Base-by-base conservation (phyloP, 2,113 vertebrate genomes). In the Oncorhynchus masou region DNA sequence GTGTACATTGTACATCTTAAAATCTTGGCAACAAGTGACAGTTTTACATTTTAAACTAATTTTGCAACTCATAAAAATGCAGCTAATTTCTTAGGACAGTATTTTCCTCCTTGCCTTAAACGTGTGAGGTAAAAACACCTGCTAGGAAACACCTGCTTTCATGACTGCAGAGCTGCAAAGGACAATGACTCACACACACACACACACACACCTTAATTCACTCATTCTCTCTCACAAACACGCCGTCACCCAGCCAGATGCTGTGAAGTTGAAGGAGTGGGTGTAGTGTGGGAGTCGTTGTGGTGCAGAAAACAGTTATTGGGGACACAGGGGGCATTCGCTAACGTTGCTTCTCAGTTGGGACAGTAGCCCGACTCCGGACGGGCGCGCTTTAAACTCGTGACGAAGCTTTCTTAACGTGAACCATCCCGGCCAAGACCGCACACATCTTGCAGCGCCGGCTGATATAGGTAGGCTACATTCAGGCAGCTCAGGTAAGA, bases 301-400 rank as follows among this genome's bases (percentile, higher is more conserved):
- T 12, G 22, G 20, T 2, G 20, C 48, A 4, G 68, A 45, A 24
- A n/a, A 70, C 34, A 15, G 16, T 88, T 90, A 77, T 73, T 73
- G 78, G 87, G 82, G 82, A 90, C 78, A 79, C 77, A 79, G 81
- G 83, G 84, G 85, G 3, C 16, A 45, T 76, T 79, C 68, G 5
- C 3, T 68, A 16, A 68, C 29, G 29, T 29, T 13, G 5, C 3
- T 39, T 39, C 65, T 29, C 67, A n/a, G 67, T 68, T 31, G 66
- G 66, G 66, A 20, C 70, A 39, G 72, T 34, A 78, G 73, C 79
- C 39, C 51, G 77, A 73, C 66, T 73, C 49, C 24, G 78, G 81
- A 86, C 83, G 59, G 76, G 68, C 70, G 49, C 65, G 51, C 25
- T 39, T 48, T 29, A 86, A 79, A 66, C 31, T 68, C 66, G 48